Conservation (phyloP, 2,888 invertebrate species). For the Dicyrtoma fusca region DNA sequence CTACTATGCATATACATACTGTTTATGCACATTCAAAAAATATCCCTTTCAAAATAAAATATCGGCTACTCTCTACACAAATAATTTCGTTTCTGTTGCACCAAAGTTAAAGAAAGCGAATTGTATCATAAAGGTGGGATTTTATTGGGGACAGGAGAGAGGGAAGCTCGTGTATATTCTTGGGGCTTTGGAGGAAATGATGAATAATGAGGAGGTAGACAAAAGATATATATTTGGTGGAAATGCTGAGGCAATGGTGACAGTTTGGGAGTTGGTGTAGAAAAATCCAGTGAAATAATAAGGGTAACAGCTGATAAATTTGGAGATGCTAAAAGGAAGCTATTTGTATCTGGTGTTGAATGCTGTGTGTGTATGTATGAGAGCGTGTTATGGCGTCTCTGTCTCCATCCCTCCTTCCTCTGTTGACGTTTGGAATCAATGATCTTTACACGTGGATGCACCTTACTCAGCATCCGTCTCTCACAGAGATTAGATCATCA, state of each 20-base stretch:
- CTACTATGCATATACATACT: no score
- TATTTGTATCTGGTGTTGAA: constrained; percentile 13
- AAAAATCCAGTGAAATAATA: constrained; percentile 9
- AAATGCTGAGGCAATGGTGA: neutral
- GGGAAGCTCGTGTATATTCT: no score
- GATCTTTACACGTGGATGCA: constrained; percentile 31
- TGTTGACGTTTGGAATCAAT: constrained; percentile 32
- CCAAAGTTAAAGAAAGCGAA: no score
- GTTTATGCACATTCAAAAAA: no score
- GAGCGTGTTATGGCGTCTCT: neutral
- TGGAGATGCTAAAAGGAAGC: constrained; percentile 1
- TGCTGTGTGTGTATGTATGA: neutral
- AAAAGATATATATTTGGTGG: neutral
- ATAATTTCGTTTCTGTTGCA: no score
- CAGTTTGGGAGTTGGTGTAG: constrained; percentile 16
- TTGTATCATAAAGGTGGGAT: no score
- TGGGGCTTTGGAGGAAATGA: neutral
- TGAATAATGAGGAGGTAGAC: constrained; percentile 6
- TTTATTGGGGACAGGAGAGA: no score
- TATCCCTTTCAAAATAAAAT: no score
- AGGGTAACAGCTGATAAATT: constrained; percentile 29
- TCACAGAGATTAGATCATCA: constrained; percentile 36
- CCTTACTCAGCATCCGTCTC: constrained; percentile 31
- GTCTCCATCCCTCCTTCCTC: neutral
- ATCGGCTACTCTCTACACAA: no score